These are phyloP conservation scores for Sterna hirundo DNA, from an alignment of 2,113 vertebrate genomes.

Conservation along the genomic window DNA sequence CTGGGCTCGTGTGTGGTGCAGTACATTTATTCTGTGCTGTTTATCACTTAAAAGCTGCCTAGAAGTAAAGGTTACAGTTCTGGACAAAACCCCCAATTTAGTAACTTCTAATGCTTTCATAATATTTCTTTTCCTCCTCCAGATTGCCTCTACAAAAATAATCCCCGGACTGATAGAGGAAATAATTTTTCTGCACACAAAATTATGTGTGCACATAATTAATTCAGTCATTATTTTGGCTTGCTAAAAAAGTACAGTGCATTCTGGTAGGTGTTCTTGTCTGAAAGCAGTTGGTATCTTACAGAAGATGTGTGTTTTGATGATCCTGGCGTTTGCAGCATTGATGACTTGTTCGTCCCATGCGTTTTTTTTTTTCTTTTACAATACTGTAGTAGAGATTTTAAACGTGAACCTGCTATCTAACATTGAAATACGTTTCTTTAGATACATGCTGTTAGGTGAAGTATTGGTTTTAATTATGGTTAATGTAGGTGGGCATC, in stretches of 20 bases:
- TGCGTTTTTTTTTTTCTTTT: background rate
- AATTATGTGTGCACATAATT: background rate
- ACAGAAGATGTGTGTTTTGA: background rate
- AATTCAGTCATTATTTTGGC: background rate
- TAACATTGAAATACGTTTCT: background rate
- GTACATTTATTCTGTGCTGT: background rate
- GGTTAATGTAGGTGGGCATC: background rate
- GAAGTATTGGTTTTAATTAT: background rate
- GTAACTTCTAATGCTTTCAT: background rate
- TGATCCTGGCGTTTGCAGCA: background rate
- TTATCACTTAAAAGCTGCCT: background rate
- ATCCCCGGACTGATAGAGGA: background rate
- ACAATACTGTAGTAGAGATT: background rate
- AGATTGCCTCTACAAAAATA: background rate
- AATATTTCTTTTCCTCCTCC: background rate
- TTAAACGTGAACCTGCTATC: background rate
- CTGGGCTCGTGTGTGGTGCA: accelerated
- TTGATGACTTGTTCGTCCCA: background rate
- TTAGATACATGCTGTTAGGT: background rate
- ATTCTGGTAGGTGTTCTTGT: background rate
- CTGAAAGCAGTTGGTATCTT: background rate
- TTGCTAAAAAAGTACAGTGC: background rate
- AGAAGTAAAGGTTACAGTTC: background rate
- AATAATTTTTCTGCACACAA: background rate
- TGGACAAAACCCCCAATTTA: background rate